phyloP scores from a whole-genome alignment of 2,113 vertebrate genomes.

The Felis chaus region DNA sequence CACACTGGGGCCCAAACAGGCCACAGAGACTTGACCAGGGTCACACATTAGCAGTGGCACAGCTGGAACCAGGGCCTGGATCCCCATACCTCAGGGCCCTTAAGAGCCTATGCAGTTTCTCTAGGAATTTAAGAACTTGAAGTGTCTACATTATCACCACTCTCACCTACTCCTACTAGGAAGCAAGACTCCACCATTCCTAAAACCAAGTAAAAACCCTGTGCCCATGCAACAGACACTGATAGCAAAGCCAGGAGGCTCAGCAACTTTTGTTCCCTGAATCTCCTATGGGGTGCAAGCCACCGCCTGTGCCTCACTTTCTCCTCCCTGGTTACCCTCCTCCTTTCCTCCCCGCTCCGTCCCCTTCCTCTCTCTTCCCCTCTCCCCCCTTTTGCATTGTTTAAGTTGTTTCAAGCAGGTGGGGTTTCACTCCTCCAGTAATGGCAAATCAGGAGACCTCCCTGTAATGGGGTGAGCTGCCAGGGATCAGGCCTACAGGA shows the following conservation, averaged over 20 bases:
- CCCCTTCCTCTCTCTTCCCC: not conserved
- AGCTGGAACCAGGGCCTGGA: not conserved
- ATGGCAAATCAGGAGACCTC: slow-evolving; percentile 9
- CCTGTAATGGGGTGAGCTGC: slow-evolving; percentile 16
- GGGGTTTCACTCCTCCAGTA: not conserved
- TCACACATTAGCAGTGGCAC: not conserved
- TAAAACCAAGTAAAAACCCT: not conserved
- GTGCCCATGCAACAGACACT: not conserved
- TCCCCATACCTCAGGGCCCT: not conserved
- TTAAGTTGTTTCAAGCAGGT: slow-evolving; percentile 27
- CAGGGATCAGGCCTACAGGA: not conserved
- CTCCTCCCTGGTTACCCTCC: fast-evolving
- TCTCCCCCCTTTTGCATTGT: not conserved
- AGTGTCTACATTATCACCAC: not conserved
- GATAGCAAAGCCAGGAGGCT: not conserved
- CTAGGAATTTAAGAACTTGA: not conserved
- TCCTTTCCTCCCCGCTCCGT: not conserved
- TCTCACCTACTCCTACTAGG: not conserved
- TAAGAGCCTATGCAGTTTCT: not conserved
- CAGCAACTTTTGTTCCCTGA: not conserved
- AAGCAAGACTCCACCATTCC: not conserved
- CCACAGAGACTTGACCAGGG: not conserved
- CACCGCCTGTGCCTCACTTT: not conserved
- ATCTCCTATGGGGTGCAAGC: not conserved
- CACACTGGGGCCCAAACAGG: not conserved